These are phyloP conservation scores for Latrodectus elegans DNA, from an alignment of 2,888 invertebrate genomes.

Conservation along the genomic window DNA sequence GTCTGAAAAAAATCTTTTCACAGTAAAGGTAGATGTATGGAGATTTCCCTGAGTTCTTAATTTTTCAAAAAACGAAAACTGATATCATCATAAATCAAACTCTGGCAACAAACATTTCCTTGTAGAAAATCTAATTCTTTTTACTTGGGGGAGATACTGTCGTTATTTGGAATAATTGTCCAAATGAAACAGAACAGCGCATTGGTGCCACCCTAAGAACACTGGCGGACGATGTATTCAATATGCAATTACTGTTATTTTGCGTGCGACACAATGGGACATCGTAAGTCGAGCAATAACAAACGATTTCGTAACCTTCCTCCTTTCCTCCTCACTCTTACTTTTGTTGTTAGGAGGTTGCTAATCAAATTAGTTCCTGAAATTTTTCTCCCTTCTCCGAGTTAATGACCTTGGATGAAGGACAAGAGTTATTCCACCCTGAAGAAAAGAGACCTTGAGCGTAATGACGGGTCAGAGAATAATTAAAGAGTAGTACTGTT, in stretches of 20 bases:
- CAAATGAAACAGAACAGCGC: background rate
- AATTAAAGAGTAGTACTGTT: conserved; percentile 33
- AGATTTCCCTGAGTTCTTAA: no score
- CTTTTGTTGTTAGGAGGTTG: background rate
- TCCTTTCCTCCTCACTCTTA: background rate
- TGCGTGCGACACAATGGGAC: conserved; percentile 10
- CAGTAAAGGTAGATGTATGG: no score
- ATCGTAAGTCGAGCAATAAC: conserved; percentile 15
- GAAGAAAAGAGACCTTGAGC: background rate
- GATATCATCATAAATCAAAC: no score
- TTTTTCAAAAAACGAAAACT: no score
- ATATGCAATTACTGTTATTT: background rate
- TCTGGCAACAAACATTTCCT: no score
- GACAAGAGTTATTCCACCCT: conserved; percentile 1
- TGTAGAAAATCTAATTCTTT: background rate
- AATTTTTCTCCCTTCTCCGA: conserved; percentile 1
- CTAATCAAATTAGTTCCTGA: conserved; percentile 19
- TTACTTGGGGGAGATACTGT: background rate
- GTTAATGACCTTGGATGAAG: background rate
- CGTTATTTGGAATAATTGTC: background rate
- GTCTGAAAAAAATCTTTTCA: no score
- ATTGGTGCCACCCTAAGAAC: background rate
- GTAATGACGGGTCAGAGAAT: conserved; percentile 7
- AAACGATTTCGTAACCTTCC: background rate
- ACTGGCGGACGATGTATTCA: background rate